phyloP scores from a whole-genome alignment of 2,888 invertebrate genomes.

The Tridacna crocea region DNA sequence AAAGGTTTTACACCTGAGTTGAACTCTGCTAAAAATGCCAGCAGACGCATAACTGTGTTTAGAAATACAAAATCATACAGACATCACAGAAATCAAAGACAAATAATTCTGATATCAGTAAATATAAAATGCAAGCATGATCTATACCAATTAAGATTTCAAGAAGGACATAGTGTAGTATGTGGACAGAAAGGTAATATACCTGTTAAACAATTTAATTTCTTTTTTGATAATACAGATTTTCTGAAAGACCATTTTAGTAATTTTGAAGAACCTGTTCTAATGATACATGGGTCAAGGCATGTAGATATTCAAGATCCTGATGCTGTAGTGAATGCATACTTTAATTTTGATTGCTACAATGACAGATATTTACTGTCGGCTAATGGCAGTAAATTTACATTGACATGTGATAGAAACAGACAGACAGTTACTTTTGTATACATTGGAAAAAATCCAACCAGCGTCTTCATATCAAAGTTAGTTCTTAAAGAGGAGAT shows the following conservation, averaged over 20 bases:
- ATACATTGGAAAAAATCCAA: constrained; percentile 36
- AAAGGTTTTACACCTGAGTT: constrained; percentile 31
- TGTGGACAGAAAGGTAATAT: neutral
- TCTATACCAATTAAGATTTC: constrained; percentile 12
- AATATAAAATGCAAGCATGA: constrained; percentile 38
- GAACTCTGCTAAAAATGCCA: neutral
- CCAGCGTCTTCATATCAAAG: constrained; percentile 42
- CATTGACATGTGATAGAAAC: constrained; percentile 1
- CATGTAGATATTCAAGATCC: neutral
- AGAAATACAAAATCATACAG: neutral
- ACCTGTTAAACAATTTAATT: neutral
- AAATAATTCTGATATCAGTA: constrained; percentile 46
- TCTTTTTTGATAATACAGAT: constrained; percentile 27
- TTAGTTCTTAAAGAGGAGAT: neutral
- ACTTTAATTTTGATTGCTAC: neutral
- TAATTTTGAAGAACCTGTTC: constrained; percentile 13
- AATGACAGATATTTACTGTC: constrained; percentile 6
- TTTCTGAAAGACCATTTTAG: neutral
- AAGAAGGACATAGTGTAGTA: neutral
- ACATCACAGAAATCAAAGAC: constrained; percentile 35
- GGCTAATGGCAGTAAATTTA: neutral
- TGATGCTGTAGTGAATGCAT: neutral
- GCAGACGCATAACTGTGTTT: neutral
- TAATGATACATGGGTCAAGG: neutral
- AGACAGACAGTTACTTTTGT: constrained; percentile 10